These are phyloP conservation scores for Heteronetta atricapilla DNA, from an alignment of 2,113 vertebrate species.

Conservation along the genomic window DNA sequence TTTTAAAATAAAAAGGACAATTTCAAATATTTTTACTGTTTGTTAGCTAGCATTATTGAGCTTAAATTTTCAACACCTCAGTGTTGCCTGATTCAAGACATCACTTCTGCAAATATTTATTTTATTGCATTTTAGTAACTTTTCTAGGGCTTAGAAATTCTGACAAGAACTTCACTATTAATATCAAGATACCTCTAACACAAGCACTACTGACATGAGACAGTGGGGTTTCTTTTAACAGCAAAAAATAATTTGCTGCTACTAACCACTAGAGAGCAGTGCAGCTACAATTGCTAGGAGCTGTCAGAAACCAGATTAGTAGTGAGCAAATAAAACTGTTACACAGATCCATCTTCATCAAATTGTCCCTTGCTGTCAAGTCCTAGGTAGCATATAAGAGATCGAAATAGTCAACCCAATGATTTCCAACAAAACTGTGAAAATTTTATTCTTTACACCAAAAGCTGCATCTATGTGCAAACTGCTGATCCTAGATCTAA, in stretches of 20 bases:
- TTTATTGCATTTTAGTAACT: neutral
- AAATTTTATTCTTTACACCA: neutral
- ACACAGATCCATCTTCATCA: neutral
- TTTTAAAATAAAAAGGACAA: conserved; percentile 71
- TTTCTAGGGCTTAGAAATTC: neutral
- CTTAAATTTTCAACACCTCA: neutral
- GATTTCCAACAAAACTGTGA: neutral
- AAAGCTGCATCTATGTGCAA: neutral
- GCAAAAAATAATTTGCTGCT: neutral
- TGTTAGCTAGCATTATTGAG: neutral
- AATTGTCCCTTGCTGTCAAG: neutral
- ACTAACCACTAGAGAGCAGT: conserved; percentile 46
- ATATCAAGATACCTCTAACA: neutral
- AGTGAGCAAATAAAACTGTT: neutral
- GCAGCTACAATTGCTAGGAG: neutral
- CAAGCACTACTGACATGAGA: neutral
- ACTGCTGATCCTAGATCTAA: neutral
- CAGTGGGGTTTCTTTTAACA: neutral
- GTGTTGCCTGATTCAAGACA: neutral
- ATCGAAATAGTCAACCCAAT: neutral
- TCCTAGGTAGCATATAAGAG: neutral
- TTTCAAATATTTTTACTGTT: neutral
- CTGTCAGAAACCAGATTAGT: neutral
- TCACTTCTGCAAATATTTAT: neutral
- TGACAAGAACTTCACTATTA: neutral